Base-by-base conservation (phyloP, 1,140 invertebrate genomes). In the Drosophila cardini region DNA sequence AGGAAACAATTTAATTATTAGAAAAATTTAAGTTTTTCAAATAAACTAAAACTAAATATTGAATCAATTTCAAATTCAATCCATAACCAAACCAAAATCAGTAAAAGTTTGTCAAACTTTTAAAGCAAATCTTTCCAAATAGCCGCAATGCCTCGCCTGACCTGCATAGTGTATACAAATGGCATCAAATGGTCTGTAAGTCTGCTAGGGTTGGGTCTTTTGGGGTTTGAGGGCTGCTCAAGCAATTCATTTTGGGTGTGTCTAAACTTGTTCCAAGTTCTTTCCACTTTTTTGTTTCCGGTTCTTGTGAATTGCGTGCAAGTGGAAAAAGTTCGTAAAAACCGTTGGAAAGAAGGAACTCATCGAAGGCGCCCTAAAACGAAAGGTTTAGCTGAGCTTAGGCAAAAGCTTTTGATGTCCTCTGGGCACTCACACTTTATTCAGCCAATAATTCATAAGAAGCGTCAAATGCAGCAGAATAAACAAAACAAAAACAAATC, bases 401-500 rank as follows among this genome's bases (percentile, higher is more conserved):
- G 48, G 15, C 46, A 42, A 67, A 74, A 32, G 56, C 69, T 67
- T 72, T 65, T 58, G 53, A 73, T 46, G 64, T 73, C 63, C 56
- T 72, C 40, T 15, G 56, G 56, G 46, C 61, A 9, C n/a, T n/a
- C 45, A 62, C 60, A 55, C 53, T 68, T 69, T 60, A 43, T 68
- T 48, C 32, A 30, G 60, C 76, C 85, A 89, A 89, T 89, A 89
- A 89, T 89, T 89, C 80, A 86, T 87, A 87, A 81, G 58, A 45
- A 76, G 72, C 82, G 60, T 68, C 69, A 72, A 72, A 67, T 65
- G 69, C 73, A 72, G 61, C 55, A 53, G 56, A 42, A 72, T 72
- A 70, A 76, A 72, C 77, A 76, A 71, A 62, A 53, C 50, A 56
- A 34, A 61, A 52, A 48, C 36, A 48, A 53, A 78, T 36, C 16